Percentiles rank a stretch among this genome's conserved stretches.
These are phyloP conservation scores for Pristionchus arcanus DNA, from an alignment of 2,888 invertebrate genomes.

Conservation along the genomic window DNA sequence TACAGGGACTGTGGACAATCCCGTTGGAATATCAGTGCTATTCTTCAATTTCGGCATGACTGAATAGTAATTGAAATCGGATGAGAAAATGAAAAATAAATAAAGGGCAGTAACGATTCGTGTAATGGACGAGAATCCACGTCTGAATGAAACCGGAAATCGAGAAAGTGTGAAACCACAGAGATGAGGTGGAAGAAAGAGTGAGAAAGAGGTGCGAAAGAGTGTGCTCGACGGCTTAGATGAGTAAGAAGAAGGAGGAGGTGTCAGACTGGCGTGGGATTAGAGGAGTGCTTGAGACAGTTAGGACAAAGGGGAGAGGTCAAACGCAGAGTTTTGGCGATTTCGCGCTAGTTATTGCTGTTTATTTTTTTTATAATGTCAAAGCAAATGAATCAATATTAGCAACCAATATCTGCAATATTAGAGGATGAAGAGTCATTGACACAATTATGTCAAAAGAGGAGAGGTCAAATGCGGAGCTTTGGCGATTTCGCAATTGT, in stretches of 20 bases:
- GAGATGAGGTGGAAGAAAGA: conserved; percentile 12
- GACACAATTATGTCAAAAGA: neutral
- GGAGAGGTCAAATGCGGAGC: neutral
- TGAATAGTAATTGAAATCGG: too few species aligned
- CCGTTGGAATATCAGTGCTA: too few species aligned
- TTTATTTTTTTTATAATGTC: too few species aligned
- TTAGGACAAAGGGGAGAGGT: neutral
- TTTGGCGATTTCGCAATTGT: too few species aligned
- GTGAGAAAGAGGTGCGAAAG: neutral
- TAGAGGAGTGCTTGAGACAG: neutral
- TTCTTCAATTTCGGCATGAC: too few species aligned
- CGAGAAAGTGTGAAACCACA: neutral
- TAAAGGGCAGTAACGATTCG: too few species aligned
- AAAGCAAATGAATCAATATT: too few species aligned
- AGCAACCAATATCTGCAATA: too few species aligned
- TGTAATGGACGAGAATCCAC: too few species aligned
- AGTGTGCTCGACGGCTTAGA: conserved; percentile 33
- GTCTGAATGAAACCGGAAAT: too few species aligned
- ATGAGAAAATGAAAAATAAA: too few species aligned
- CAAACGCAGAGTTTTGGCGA: neutral
- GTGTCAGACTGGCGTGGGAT: conserved; percentile 1
- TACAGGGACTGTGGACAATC: neutral
- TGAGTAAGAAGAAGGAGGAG: neutral
- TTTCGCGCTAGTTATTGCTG: too few species aligned
- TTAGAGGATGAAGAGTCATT: neutral